Evolutionary conservation across 2,797 vertebrate species (phyloP).

Genomic region (Telmatherina bonti): DNA sequence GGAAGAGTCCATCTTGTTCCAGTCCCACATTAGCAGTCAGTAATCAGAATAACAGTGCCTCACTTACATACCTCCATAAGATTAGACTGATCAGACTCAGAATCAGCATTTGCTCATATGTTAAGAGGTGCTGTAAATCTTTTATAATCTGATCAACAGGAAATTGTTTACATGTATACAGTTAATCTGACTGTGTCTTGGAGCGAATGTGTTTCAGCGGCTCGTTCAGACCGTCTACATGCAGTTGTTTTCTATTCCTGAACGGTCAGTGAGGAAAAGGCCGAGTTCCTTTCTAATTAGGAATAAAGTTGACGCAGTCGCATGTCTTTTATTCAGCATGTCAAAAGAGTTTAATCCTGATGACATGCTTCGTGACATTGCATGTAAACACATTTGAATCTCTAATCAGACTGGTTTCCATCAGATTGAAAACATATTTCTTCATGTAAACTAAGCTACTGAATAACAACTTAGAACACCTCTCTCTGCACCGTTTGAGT

Average conservation of each 20-base stretch:
- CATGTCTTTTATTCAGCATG: neutral
- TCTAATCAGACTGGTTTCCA: neutral
- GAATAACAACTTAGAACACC: constrained; percentile 7
- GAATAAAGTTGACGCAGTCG: neutral
- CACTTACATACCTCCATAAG: no score
- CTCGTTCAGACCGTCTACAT: neutral
- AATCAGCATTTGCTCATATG: no score
- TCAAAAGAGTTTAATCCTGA: neutral
- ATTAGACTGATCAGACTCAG: no score
- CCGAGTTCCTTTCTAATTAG: neutral
- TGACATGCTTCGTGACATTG: neutral
- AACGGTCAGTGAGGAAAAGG: neutral
- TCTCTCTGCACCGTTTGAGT: constrained; percentile 5
- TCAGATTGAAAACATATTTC: constrained; percentile 1
- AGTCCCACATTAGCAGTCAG: no score
- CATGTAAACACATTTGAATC: neutral
- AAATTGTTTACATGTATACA: no score
- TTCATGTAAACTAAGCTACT: neutral
- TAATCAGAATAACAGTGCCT: no score
- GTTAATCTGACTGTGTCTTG: no score
- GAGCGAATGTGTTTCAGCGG: neutral
- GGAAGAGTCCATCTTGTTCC: neutral
- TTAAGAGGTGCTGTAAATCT: no score
- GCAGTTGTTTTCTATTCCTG: neutral
- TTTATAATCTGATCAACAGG: no score